These are phyloP conservation scores for Dicerorhinus sumatrensis DNA, from an alignment of 2,113 vertebrate species.

Conservation along the genomic window DNA sequence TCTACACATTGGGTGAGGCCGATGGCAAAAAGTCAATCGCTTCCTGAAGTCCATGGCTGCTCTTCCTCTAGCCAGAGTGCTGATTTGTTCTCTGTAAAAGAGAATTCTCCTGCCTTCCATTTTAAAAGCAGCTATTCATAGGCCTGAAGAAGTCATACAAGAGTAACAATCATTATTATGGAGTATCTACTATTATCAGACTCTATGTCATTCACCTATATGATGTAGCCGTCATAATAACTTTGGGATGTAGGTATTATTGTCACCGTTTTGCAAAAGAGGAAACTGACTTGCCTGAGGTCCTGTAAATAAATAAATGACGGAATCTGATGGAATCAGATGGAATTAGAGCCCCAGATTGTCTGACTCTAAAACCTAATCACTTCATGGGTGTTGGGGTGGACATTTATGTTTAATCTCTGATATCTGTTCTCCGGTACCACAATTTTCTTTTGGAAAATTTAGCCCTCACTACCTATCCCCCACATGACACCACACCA, in stretches of 20 bases:
- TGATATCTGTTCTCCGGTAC: background rate
- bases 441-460: background rate
- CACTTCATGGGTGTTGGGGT: background rate
- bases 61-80: background rate
- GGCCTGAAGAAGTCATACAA: background rate
- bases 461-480: background rate
- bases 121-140: background rate
- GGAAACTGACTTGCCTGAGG: background rate
- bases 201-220: background rate
- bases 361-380: background rate
- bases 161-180: background rate
- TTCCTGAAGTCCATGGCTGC: background rate
- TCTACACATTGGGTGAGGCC: background rate
- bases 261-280: background rate
- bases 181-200: background rate
- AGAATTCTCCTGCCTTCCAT: background rate
- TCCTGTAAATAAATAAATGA: background rate
- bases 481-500: background rate
- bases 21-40: background rate
- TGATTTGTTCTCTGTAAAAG: background rate
- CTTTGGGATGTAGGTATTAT: background rate
- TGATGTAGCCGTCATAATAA: background rate
- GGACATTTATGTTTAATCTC: no score
- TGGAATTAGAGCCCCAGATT: background rate
- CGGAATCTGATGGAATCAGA: background rate